phyloP scores from a whole-genome alignment of 1,140 invertebrate genomes.

The Nilaparvata lugens region DNA sequence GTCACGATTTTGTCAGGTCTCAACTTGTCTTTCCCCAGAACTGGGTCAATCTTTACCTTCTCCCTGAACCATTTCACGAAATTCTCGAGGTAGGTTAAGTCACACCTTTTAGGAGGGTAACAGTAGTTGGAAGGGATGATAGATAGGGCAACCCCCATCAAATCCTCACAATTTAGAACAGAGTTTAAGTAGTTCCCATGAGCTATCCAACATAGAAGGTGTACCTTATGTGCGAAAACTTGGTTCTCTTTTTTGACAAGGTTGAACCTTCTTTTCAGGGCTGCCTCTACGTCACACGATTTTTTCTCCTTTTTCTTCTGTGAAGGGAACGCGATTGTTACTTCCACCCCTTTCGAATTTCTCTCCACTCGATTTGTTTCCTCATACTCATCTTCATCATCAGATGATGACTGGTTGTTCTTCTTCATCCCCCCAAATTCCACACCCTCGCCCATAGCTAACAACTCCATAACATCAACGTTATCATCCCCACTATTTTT shows the following conservation, averaged over 20 bases:
- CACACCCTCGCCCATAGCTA: slow-evolving; percentile 40
- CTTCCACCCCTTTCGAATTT: slow-evolving; percentile 57
- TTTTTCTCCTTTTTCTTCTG: slow-evolving; percentile 42
- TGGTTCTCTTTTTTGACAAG: slow-evolving; percentile 64
- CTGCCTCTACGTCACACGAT: slow-evolving; percentile 55
- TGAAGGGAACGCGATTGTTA: slow-evolving; percentile 52
- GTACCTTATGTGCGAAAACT: slow-evolving; percentile 73
- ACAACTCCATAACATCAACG: slow-evolving; percentile 39
- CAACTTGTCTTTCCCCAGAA: slow-evolving; percentile 31
- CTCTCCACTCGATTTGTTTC: slow-evolving; percentile 37
- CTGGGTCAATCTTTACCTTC: slow-evolving; percentile 32
- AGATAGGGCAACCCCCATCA: slow-evolving; percentile 60
- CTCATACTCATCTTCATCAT: slow-evolving; percentile 50
- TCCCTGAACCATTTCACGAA: slow-evolving; percentile 67
- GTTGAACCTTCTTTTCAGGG: slow-evolving; percentile 64
- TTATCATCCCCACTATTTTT: slow-evolving; percentile 3
- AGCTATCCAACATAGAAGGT: slow-evolving; percentile 70
- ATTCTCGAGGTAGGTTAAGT: slow-evolving; percentile 63
- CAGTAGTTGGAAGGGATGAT: slow-evolving; percentile 56
- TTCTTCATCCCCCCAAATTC: slow-evolving; percentile 17
- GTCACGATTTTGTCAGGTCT: slow-evolving; percentile 17
- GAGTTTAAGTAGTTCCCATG: slow-evolving; percentile 71
- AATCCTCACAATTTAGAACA: slow-evolving; percentile 51
- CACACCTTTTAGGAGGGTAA: slow-evolving; percentile 59
- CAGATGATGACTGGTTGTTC: too few relatives aligned